Conservation (phyloP, 2,797 vertebrate genomes). For the Jordanella pulchra region DNA sequence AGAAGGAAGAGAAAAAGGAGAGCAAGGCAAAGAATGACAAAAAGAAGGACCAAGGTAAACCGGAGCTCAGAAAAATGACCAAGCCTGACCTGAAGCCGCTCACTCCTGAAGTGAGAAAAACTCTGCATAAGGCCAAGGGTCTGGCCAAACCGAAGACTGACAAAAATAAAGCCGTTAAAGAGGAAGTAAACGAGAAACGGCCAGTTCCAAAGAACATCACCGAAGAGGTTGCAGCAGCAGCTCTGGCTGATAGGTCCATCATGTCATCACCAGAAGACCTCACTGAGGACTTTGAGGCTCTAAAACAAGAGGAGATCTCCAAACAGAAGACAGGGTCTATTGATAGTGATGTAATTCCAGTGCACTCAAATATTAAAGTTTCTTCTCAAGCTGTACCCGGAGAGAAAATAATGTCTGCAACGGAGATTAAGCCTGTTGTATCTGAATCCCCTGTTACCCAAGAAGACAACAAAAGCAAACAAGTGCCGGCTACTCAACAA, state of each 20-base stretch:
- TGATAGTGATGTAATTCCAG: constrained; percentile 61
- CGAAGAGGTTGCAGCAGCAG: constrained; percentile 61
- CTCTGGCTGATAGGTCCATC: constrained; percentile 81
- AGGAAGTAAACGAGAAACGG: constrained; percentile 81
- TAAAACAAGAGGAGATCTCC: constrained; percentile 83
- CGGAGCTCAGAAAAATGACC: constrained; percentile 89
- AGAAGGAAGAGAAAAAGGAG: constrained; percentile 93
- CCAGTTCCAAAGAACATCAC: constrained; percentile 67
- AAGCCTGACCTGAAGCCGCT: constrained; percentile 96
- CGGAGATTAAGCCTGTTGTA: constrained; percentile 62
- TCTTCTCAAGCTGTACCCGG: constrained; percentile 65
- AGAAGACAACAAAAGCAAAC: constrained; percentile 61
- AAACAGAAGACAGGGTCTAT: constrained; percentile 38
- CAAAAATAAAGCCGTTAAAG: constrained; percentile 87
- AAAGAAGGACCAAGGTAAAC: constrained; percentile 88
- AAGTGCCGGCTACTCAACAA: constrained; percentile 62
- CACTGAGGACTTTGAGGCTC: constrained; percentile 94
- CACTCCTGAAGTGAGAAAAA: constrained; percentile 96
- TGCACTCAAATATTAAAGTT: constrained; percentile 59
- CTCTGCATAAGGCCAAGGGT: constrained; percentile 92
- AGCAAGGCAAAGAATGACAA: constrained; percentile 89
- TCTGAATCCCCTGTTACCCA: constrained; percentile 53
- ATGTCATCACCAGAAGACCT: constrained; percentile 97
- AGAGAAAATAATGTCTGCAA: constrained; percentile 67
- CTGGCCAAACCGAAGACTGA: constrained; percentile 88